Percentiles rank a stretch among this genome's conserved stretches.
Evolutionary conservation across 92 coral and sea anemone species (phyloP).

Genomic region (Porites rus): DNA sequence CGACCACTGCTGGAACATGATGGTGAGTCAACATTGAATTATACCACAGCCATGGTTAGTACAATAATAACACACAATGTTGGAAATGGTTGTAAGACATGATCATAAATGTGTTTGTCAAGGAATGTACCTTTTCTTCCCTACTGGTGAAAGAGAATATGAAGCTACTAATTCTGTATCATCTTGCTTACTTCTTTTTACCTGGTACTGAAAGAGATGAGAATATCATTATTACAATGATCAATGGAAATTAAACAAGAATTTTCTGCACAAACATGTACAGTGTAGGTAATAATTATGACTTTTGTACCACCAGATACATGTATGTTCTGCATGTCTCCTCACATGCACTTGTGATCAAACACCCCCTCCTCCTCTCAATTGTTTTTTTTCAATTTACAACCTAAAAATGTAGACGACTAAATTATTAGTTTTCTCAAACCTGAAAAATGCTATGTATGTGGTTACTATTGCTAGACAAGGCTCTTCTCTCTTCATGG

Average conservation of each 20-base stretch:
- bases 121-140: slow-evolving; percentile 85
- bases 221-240: background rate
- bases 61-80: background rate
- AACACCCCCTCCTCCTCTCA: too few species aligned
- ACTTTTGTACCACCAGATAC: too few species aligned
- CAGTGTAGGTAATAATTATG: too few species aligned
- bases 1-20: background rate
- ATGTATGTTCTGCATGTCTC: too few species aligned
- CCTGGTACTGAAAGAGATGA: slow-evolving; percentile 79
- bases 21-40: too few species aligned
- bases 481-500: slow-evolving; percentile 87
- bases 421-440: background rate
- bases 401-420: background rate
- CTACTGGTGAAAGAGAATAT: slow-evolving; percentile 97
- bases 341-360: too few species aligned
- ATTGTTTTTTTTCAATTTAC: too few species aligned
- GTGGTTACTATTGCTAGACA: slow-evolving; percentile 90
- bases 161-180: slow-evolving; percentile 90
- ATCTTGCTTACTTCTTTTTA: slow-evolving; percentile 91
- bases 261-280: too few species aligned
- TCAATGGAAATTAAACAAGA: background rate
- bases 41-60: too few species aligned
- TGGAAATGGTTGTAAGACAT: background rate
- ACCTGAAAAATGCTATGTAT: slow-evolving; percentile 97
- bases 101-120: too few species aligned